Evolutionary conservation across 2,113 vertebrate genomes (phyloP), one percentile per base, ranked within the genome.

Genomic region (Labeo catla): DNA sequence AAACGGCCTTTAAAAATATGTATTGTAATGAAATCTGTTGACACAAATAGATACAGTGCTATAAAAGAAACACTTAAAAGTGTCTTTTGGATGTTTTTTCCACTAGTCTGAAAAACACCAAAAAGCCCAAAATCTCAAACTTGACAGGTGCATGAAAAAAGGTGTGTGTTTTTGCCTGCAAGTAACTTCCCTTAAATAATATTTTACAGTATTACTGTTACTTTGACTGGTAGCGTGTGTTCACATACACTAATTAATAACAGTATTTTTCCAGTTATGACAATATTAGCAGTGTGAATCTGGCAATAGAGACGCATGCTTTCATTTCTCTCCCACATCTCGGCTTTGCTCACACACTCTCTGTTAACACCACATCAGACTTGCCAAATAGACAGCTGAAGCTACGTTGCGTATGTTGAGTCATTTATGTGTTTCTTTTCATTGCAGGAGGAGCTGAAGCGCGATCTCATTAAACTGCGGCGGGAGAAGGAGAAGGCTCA

Each of bases 371-470:
- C 73, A 8, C 47, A 23, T 52, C 47, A 50, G 47, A 15, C 11
- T 52, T 54, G 76, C 76, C 23, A 52, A 21, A 77, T 34, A 45
- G 39, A 70, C 34, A 6, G 70, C 39, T 73, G 70, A 73, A 73
- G 39, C 73, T 76, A 1, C 45, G 16, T 1, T 15, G n/a, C 49
- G 3, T 6, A 36, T 77, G 49, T 36, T 19, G 21, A 6, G 23
- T 54, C 8, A 34, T 19, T 54, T 6, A 0, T 8, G 2, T 16
- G 16, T 54, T 50, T 52, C 3, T 4, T 16, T n/a, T 23, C 65
- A 1, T 78, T 28, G 76, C 90, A 99, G 98, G 98, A 99, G 94
- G 98, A 99, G 92, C 94, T 99, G 91, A 98, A 93, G 94, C 97
- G 92, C 90, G 98, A 96, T 92, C 94, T 98, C 72, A 92, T 90